Base-by-base conservation (phyloP, 2,113 vertebrate species). In the Chloropsis cyanopogon region DNA sequence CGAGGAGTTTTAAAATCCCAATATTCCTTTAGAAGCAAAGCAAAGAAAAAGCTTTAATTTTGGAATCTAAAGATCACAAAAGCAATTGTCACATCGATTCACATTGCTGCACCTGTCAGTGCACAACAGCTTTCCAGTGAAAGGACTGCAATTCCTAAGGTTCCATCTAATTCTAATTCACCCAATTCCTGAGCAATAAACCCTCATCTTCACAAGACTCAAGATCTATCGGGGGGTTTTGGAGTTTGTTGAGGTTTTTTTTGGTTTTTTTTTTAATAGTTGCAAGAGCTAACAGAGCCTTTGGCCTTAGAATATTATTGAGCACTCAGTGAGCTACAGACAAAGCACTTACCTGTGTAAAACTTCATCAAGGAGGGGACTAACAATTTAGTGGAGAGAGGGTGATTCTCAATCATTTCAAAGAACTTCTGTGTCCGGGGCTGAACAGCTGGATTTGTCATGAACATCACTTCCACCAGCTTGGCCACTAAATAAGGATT, bases 331-430 rank as follows among this genome's bases (percentile, higher is more conserved):
- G 50, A 86, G 11, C 28, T 46, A n/a, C 0, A 69, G 20, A 41
- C 3, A 8, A 56, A 86, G 41, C 44, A 71, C 96, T 89, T 82
- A 99, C 99, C 99, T 75, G 99, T 99, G 96, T 99, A 99, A 97
- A 99, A 99, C 97, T 99, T 99, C 99, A 99, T 99, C 93, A 99
- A 98, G n/a, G 99, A 99, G 8, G 99, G 99, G 33, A 99, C 99
- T 81, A 99, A 98, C 95, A 99, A 97, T 93, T 99, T 99, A 87
- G 98, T 97, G 69, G 99, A 99, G 87, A 99, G 97, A 17, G 99
- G 99, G 73, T 99, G 99, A 96, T 99, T 99, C 97, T 99, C 99
- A 89, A 99, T 99, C 98, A 99, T 99, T 96, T 99, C 99, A 80
- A 99, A 99, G 96, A 99, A 99, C 95, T 99, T 98, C 92, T 99